Conservation (phyloP, 2,113 vertebrate species). For the Tylochromis polylepis region DNA sequence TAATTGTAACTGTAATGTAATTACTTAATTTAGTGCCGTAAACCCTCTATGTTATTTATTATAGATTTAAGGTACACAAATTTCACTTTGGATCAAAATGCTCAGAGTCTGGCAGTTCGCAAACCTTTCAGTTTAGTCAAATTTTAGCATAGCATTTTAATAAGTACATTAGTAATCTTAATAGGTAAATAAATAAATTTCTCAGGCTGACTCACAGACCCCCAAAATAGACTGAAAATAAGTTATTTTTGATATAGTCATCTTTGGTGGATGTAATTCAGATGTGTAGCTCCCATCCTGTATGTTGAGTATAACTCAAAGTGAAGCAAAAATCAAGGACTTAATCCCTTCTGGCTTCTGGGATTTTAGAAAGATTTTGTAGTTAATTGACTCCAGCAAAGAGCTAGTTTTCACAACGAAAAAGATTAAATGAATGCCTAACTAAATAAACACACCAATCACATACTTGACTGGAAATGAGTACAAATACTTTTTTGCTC, state of each 20-base stretch:
- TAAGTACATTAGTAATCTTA: background rate
- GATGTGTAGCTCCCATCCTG: background rate
- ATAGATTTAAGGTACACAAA: background rate
- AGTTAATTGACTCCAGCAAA: constrained; percentile 7
- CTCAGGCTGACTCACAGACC: background rate
- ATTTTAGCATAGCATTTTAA: background rate
- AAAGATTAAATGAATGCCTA: constrained; percentile 34
- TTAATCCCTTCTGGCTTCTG: background rate
- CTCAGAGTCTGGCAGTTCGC: background rate
- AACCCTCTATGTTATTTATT: background rate
- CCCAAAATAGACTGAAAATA: background rate
- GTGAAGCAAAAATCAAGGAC: background rate
- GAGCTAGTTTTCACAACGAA: background rate
- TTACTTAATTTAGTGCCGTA: background rate
- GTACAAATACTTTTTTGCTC: constrained; percentile 53
- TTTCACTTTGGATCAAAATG: constrained; percentile 5
- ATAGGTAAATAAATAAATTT: background rate
- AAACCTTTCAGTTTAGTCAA: background rate
- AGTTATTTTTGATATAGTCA: background rate
- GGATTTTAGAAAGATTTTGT: background rate
- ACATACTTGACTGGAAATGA: constrained; percentile 45
- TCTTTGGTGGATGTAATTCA: background rate
- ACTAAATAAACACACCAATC: constrained; percentile 48
- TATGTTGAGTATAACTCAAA: background rate
- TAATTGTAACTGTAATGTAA: background rate